Evolutionary conservation across 2,888 invertebrate species (phyloP).

Genomic region (Hypsopygia costalis): DNA sequence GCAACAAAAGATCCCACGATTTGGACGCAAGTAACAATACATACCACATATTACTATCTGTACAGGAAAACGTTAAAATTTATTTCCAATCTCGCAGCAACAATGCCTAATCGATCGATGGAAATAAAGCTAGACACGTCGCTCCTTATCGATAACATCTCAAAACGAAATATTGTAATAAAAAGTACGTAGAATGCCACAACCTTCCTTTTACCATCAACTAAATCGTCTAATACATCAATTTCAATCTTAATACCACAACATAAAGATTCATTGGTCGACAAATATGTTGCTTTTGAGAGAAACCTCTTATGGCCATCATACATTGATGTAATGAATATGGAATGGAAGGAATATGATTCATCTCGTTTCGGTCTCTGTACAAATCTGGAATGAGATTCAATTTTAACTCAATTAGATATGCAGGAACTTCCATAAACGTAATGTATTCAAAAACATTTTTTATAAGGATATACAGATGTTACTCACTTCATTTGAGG

Average conservation of each 20-base stretch:
- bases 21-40: conserved; percentile 39
- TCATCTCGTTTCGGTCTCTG: conserved; percentile 53
- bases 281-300: conserved; percentile 26
- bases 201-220: conserved; percentile 20
- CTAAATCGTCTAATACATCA: conserved; percentile 25
- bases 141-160: conserved; percentile 61
- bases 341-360: conserved; percentile 51
- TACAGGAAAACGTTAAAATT: conserved; percentile 58
- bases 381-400: conserved; percentile 65
- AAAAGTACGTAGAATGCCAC: conserved; percentile 51
- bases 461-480: conserved; percentile 23
- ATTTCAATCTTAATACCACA: conserved; percentile 39
- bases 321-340: conserved; percentile 58
- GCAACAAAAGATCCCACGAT: conserved; percentile 44
- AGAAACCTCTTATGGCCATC: conserved; percentile 37
- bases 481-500: conserved; percentile 17
- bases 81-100: conserved; percentile 51
- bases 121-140: conserved; percentile 55
- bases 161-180: conserved; percentile 61
- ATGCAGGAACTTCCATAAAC: conserved; percentile 54
- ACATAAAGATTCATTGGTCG: conserved; percentile 36
- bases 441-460: conserved; percentile 40
- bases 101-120: conserved; percentile 57
- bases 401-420: conserved; percentile 71
- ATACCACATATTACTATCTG: conserved; percentile 38